A percentile compares a stretch with the other conserved stretches of the same genome.
Conservation (phyloP, 2,888 invertebrate genomes). For the Zygothrica quintamaculata region DNA sequence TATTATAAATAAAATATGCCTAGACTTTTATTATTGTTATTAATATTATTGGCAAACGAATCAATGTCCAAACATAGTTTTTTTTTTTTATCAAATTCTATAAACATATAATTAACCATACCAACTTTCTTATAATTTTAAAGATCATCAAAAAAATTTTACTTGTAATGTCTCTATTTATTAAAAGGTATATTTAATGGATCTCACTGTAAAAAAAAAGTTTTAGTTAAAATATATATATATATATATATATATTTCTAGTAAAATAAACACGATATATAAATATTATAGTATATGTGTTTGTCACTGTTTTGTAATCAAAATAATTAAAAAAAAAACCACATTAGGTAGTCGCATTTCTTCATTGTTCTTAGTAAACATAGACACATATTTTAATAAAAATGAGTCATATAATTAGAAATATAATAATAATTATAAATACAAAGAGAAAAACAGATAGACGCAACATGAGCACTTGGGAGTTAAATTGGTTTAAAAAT, state of each 20-base stretch:
- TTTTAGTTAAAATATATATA: background rate
- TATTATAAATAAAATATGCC: too few species aligned
- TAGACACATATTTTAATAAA: conserved; percentile 40
- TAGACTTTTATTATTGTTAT: too few species aligned
- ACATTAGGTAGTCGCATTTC: conserved; percentile 71
- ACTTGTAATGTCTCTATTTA: too few species aligned
- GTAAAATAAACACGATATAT: conserved; percentile 59
- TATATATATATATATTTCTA: conserved; percentile 30
- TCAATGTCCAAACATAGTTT: too few species aligned
- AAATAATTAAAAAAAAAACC: conserved; percentile 32
- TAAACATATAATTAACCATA: too few species aligned
- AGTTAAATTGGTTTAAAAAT: conserved; percentile 28
- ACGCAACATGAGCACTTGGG: background rate
- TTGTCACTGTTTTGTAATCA: conserved; percentile 17
- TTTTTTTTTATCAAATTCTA: too few species aligned
- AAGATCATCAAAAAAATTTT: too few species aligned
- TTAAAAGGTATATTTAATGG: conserved; percentile 12
- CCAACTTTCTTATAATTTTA: too few species aligned
- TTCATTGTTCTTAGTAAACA: conserved; percentile 42
- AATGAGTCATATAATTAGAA: conserved; percentile 4
- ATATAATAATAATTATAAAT: background rate
- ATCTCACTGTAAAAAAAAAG: conserved; percentile 52
- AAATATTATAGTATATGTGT: conserved; percentile 32
- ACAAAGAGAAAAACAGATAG: conserved; percentile 7
- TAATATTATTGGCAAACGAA: too few species aligned